These are phyloP conservation scores for Saccopteryx leptura DNA, from an alignment of 2,113 vertebrate species.

Conservation along the genomic window DNA sequence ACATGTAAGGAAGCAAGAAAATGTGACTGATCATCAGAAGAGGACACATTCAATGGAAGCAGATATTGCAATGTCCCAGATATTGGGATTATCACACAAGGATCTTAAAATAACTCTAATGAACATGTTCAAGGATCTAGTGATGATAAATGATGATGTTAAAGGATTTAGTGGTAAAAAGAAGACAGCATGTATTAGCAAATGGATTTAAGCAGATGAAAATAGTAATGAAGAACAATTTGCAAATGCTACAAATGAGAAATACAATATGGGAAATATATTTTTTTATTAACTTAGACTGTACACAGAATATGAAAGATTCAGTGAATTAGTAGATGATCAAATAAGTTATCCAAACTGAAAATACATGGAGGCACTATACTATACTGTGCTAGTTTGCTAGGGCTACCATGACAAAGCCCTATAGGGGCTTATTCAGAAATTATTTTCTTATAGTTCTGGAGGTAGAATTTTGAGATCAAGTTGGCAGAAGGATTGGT, in stretches of 20 bases:
- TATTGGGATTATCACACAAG: neutral
- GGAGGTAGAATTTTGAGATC: neutral
- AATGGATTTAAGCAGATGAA: neutral
- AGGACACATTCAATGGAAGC: constrained; percentile 31
- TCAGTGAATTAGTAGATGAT: neutral
- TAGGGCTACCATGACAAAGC: neutral
- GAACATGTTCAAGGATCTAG: neutral
- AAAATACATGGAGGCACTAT: neutral
- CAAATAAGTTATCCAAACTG: neutral
- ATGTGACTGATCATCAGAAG: neutral
- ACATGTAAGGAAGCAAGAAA: neutral
- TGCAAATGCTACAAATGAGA: neutral
- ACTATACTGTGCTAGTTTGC: neutral
- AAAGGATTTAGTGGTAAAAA: neutral
- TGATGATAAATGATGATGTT: neutral
- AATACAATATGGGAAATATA: neutral
- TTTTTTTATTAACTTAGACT: neutral
- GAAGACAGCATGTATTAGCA: neutral
- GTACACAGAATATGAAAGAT: neutral
- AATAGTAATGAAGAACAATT: neutral
- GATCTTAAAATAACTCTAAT: neutral
- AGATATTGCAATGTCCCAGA: neutral
- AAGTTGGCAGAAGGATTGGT: neutral
- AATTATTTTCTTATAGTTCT: neutral
- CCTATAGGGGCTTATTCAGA: neutral